phyloP scores from a whole-genome alignment of 2,888 invertebrate genomes.

The Eupithecia insigniata region DNA sequence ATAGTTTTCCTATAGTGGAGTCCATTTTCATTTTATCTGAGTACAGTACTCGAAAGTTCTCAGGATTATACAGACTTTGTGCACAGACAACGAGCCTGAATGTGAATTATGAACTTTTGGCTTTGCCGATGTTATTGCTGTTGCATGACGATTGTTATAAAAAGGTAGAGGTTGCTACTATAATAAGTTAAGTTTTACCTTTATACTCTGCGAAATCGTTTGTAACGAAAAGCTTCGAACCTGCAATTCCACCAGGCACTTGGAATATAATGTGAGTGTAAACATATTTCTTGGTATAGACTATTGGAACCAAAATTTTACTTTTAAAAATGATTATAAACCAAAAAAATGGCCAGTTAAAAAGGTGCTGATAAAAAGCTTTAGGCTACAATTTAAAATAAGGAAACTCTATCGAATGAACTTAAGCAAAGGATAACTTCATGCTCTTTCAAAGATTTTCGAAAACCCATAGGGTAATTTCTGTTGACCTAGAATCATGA shows the following conservation, averaged over 20 bases:
- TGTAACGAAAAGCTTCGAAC: no score
- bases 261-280: no score
- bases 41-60: not conserved
- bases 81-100: conserved; percentile 8
- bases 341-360: not conserved
- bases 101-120: not conserved
- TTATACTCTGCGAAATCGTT: no score
- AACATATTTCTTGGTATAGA: no score
- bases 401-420: not conserved
- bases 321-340: no score
- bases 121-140: not conserved
- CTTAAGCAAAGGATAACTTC: conserved; percentile 11
- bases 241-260: no score
- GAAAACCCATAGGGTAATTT: no score
- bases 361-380: not conserved
- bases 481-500: no score
- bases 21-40: not conserved
- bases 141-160: not conserved
- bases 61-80: conserved; percentile 26
- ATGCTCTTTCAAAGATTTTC: conserved; percentile 5
- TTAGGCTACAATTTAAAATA: not conserved
- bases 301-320: no score
- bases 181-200: no score
- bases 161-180: no score
- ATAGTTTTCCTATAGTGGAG: not conserved